Conservation (phyloP, 2,113 vertebrate genomes). For the Salvelinus alpinus region DNA sequence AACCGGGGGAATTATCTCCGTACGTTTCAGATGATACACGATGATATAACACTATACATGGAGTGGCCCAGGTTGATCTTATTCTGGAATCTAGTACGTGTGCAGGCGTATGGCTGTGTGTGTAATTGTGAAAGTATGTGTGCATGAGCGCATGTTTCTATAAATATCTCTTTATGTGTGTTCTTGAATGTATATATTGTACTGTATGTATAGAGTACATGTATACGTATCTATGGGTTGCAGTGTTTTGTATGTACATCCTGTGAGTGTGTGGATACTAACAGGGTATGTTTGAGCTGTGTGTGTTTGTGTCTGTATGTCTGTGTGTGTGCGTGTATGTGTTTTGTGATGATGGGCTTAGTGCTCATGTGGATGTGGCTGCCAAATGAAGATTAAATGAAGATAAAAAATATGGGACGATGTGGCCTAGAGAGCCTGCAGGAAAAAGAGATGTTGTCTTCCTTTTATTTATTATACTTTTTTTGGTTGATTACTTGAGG, state of each 20-base stretch:
- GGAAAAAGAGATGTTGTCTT: conserved; percentile 68
- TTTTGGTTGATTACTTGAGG: conserved; percentile 59
- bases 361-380: conserved; percentile 69
- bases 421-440: conserved; percentile 53
- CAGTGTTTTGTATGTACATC: background rate
- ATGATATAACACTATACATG: conserved; percentile 19
- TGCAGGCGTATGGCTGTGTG: conserved; percentile 1
- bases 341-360: conserved; percentile 70
- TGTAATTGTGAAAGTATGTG: background rate
- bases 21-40: conserved; percentile 44
- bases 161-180: background rate
- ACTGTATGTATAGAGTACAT: no score
- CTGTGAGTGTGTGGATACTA: conserved; percentile 10
- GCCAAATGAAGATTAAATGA: conserved; percentile 78
- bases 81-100: background rate
- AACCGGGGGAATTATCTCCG: conserved; percentile 58
- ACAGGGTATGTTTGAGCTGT: background rate
- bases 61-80: conserved; percentile 7
- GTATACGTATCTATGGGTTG: no score
- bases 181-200: no score
- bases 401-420: conserved; percentile 73
- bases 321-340: conserved; percentile 34
- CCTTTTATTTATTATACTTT: conserved; percentile 67
- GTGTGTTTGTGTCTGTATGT: conserved; percentile 6
- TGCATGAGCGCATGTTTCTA: conserved; percentile 5